Percentiles rank a stretch among this genome's conserved stretches.
Conservation (phyloP, 2,113 vertebrate genomes). For the Hyperoodon ampullatus region DNA sequence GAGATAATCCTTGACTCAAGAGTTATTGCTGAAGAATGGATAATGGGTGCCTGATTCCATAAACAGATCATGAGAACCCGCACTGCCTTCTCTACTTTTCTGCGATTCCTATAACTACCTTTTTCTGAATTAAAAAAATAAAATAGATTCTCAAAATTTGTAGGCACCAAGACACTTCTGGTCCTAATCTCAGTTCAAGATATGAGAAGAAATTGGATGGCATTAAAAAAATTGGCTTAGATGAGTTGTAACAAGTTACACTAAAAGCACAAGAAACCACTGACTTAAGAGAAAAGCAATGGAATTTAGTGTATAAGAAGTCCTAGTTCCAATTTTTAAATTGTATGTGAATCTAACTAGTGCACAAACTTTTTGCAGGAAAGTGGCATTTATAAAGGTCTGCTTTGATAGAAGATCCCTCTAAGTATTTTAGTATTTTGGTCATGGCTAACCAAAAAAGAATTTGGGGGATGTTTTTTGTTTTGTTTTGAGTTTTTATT, state of each 20-base stretch:
- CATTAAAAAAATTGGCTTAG: neutral
- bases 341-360: neutral
- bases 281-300: neutral
- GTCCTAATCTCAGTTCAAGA: neutral
- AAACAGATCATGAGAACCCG: neutral
- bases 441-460: neutral
- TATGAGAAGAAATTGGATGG: neutral
- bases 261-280: neutral
- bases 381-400: neutral
- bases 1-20: neutral
- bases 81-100: neutral
- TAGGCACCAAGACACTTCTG: neutral
- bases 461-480: neutral
- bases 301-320: neutral
- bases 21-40: neutral
- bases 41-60: neutral
- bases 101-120: neutral
- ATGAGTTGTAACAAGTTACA: neutral
- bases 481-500: neutral
- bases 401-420: neutral
- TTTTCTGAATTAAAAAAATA: constrained; percentile 11
- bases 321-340: neutral
- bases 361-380: neutral
- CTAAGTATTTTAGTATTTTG: neutral
- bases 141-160: neutral